Percentiles rank a stretch among this genome's conserved stretches.
Conservation (phyloP, 2,113 vertebrate genomes). For the Athene noctua region DNA sequence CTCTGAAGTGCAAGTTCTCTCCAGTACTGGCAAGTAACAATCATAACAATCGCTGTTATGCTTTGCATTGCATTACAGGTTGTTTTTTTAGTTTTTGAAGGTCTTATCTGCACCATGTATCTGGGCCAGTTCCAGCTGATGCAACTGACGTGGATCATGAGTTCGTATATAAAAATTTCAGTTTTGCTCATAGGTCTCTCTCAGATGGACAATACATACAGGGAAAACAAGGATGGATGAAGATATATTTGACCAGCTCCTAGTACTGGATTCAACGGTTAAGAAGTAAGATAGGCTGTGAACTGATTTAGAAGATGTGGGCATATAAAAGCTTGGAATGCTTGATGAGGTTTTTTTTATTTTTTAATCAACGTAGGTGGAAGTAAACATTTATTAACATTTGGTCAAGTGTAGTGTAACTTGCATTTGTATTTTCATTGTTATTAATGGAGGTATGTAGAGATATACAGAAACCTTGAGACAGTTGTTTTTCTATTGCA, state of each 20-base stretch:
- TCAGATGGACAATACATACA: conserved; percentile 13
- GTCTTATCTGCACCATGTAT: conserved; percentile 66
- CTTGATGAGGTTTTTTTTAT: conserved; percentile 52
- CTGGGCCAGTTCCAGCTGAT: conserved; percentile 68
- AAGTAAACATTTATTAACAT: conserved; percentile 81
- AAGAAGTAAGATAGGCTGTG: conserved; percentile 51
- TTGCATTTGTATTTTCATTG: conserved; percentile 77
- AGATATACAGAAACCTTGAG: conserved; percentile 79
- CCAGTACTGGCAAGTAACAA: conserved; percentile 44
- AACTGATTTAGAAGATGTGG: conserved; percentile 54
- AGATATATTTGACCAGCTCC: conserved; percentile 51
- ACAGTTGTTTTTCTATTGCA: conserved; percentile 81
- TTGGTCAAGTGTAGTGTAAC: conserved; percentile 76
- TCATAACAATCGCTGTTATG: conserved; percentile 1
- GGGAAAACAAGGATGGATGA: conserved; percentile 35
- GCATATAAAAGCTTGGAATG: conserved; percentile 75
- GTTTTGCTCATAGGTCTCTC: conserved; percentile 53
- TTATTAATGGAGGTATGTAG: conserved; percentile 82
- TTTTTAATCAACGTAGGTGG: conserved; percentile 70
- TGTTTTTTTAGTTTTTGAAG: conserved; percentile 48
- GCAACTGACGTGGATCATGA: conserved; percentile 54
- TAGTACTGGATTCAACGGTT: conserved; percentile 27
- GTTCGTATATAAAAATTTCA: conserved; percentile 64
- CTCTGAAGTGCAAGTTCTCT: conserved; percentile 57
- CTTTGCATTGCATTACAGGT: conserved; percentile 33